Percentiles rank a stretch among this genome's conserved stretches.
These are phyloP conservation scores for Grantiella picta DNA, from an alignment of 2,113 vertebrate species.

Conservation along the genomic window DNA sequence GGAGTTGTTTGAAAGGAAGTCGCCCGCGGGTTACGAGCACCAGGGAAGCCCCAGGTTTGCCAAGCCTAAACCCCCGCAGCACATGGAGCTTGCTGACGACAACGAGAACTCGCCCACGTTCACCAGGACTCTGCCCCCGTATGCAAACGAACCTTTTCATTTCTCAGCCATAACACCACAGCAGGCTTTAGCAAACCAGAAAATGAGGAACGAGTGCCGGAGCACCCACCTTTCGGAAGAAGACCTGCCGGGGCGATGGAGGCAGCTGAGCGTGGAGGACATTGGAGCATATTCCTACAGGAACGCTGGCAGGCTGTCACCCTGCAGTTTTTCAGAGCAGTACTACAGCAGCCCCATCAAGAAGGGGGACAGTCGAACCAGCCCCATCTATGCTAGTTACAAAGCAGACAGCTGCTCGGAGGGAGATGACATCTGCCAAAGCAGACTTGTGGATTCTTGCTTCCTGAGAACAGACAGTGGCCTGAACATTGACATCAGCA, in stretches of 20 bases:
- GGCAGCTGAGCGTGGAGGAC: slow-evolving; percentile 88
- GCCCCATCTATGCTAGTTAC: slow-evolving; percentile 81
- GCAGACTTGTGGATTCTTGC: slow-evolving; percentile 79
- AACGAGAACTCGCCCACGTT: slow-evolving; percentile 77
- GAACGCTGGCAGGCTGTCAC: slow-evolving; percentile 75
- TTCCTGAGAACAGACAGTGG: slow-evolving; percentile 79
- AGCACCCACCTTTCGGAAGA: slow-evolving; percentile 76
- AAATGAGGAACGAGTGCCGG: slow-evolving; percentile 83
- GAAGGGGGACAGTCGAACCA: slow-evolving; percentile 74
- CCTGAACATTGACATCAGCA: slow-evolving; percentile 78
- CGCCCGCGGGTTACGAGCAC: slow-evolving; percentile 76
- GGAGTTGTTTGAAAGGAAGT: slow-evolving; percentile 81
- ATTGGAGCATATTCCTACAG: slow-evolving; percentile 84
- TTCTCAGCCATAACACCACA: slow-evolving; percentile 80
- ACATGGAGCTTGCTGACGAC: slow-evolving; percentile 77
- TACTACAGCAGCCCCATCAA: slow-evolving; percentile 83
- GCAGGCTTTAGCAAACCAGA: slow-evolving; percentile 78
- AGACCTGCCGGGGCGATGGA: slow-evolving; percentile 81
- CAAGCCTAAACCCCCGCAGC: slow-evolving; percentile 80
- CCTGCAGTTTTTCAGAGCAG: slow-evolving; percentile 85
- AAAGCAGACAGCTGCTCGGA: slow-evolving; percentile 86
- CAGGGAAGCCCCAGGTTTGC: slow-evolving; percentile 76
- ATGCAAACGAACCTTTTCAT: slow-evolving; percentile 84
- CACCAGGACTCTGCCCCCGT: slow-evolving; percentile 79
- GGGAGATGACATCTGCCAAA: slow-evolving; percentile 85